Percentiles rank a stretch among this genome's conserved stretches.
These are phyloP conservation scores for Pipistrellus pipistrellus DNA, from an alignment of 2,797 vertebrate genomes.

Conservation along the genomic window DNA sequence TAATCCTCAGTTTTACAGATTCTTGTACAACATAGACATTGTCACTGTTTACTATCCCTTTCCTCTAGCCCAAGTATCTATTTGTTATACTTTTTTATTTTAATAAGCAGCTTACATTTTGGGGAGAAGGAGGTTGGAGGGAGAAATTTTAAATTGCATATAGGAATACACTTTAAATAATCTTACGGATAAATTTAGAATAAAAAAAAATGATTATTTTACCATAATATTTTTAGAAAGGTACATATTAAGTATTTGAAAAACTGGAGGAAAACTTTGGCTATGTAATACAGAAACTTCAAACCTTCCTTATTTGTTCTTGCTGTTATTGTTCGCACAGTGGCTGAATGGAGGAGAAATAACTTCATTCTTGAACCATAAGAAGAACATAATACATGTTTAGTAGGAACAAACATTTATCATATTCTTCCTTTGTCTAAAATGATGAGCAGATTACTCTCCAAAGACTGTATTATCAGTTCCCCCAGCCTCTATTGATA, in stretches of 20 bases:
- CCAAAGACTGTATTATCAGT: not conserved
- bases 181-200: constrained; percentile 9
- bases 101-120: not conserved
- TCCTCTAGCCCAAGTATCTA: not conserved
- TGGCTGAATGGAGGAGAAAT: not conserved
- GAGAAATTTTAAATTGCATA: not conserved
- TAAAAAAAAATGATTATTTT: not conserved
- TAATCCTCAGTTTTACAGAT: constrained; percentile 18
- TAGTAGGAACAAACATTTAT: not conserved
- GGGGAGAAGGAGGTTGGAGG: not conserved
- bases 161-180: not conserved
- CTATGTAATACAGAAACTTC: not conserved
- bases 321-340: not conserved
- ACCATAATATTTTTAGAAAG: constrained; percentile 4
- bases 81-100: constrained; percentile 2
- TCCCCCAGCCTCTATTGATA: not conserved
- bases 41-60: not conserved
- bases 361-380: constrained; percentile 36
- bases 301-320: not conserved
- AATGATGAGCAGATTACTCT: constrained; percentile 36
- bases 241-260: constrained; percentile 46
- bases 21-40: not conserved
- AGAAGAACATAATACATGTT: not conserved
- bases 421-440: constrained; percentile 33
- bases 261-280: not conserved